Conservation (phyloP, 2,888 invertebrate species). For the Stenoptilia bipunctidactyla region DNA sequence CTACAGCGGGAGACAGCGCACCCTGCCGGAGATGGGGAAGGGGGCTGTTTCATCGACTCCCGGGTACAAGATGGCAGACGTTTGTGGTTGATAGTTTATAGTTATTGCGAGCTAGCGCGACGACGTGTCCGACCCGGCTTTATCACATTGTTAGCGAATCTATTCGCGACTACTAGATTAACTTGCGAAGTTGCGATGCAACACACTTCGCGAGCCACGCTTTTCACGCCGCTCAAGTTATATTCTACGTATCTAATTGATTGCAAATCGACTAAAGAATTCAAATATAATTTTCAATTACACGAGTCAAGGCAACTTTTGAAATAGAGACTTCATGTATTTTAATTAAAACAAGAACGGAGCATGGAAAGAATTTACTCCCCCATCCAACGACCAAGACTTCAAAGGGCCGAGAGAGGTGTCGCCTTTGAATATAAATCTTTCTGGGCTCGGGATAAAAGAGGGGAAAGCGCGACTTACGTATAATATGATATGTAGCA, state of each 20-base stretch:
- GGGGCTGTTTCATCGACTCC: slow-evolving; percentile 57
- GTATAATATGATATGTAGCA: slow-evolving; percentile 43
- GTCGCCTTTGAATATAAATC: slow-evolving; percentile 60
- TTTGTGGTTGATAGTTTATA: slow-evolving; percentile 71
- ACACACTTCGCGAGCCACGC: slow-evolving; percentile 29
- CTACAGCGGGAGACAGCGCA: slow-evolving; percentile 2
- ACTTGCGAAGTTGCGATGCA: too few species aligned
- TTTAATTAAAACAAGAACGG: slow-evolving; percentile 59
- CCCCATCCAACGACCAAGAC: slow-evolving; percentile 47
- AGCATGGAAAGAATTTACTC: slow-evolving; percentile 48
- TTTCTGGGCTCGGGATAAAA: slow-evolving; percentile 39
- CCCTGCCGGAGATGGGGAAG: slow-evolving; percentile 38
- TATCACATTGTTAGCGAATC: slow-evolving; percentile 69
- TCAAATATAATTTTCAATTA: not conserved
- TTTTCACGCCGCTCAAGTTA: not conserved
- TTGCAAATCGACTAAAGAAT: slow-evolving; percentile 10
- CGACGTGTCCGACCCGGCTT: slow-evolving; percentile 56
- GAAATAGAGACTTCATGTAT: slow-evolving; percentile 35
- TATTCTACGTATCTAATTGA: slow-evolving; percentile 1
- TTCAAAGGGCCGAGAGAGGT: slow-evolving; percentile 62
- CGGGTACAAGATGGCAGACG: slow-evolving; percentile 65
- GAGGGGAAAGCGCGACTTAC: slow-evolving; percentile 43
- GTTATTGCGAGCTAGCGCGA: slow-evolving; percentile 62
- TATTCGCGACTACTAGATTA: slow-evolving; percentile 62
- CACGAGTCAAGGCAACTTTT: slow-evolving; percentile 15